Base-by-base conservation (phyloP, 2,888 invertebrate genomes). In the Antheraea yamamai region DNA sequence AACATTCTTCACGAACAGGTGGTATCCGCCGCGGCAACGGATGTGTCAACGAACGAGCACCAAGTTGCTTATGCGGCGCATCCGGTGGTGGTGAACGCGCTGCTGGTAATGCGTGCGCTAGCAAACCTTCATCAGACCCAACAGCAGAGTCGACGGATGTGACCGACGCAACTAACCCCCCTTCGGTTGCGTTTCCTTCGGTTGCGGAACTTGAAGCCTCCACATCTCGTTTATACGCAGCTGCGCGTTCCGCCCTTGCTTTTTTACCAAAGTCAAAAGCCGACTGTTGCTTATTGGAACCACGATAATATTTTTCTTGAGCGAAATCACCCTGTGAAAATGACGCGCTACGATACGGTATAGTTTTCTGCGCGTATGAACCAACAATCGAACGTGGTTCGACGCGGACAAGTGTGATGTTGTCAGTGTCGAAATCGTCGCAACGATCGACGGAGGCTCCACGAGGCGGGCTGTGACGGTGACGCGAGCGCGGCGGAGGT, bases 311-410 rank as follows among this genome's bases (percentile, higher is more conserved):
- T 77, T 93, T 92, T 79, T 96, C 96, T 75, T 96, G 96, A 0
- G 96, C 95, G 84, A 96, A 97, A 88, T 98, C 98, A 78, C 97
- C 97, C 91, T 98, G 98, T 0, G 98, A 98, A 86, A 98, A 98
- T 12, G 98, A 98, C 10, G 98, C 97, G 85, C 98, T 98, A 64
- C 98, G 96, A 87, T 96, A 97, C 2, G 98, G 97, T 82, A 97
- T 96, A 77, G 96, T 95, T 84, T 96, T 95, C 84, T 96, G 96
- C 23, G 96, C 95, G 84, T 96, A 96, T 0, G 96, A 95, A 51
- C 96, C 96, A 72, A 96, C 94, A 47, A 96, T 95, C 3, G 96
- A 95, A 76, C 96, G 94, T 7, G 96, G 95, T 83, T 96, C 96
- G 73, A 96, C 95, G 81, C 96, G 95, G 58, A 95, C 91, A 71